A percentile compares a stretch with the other conserved stretches of the same genome.
These are phyloP conservation scores for Seladonia tumulorum DNA, from an alignment of 2,888 invertebrate species.

Conservation along the genomic window DNA sequence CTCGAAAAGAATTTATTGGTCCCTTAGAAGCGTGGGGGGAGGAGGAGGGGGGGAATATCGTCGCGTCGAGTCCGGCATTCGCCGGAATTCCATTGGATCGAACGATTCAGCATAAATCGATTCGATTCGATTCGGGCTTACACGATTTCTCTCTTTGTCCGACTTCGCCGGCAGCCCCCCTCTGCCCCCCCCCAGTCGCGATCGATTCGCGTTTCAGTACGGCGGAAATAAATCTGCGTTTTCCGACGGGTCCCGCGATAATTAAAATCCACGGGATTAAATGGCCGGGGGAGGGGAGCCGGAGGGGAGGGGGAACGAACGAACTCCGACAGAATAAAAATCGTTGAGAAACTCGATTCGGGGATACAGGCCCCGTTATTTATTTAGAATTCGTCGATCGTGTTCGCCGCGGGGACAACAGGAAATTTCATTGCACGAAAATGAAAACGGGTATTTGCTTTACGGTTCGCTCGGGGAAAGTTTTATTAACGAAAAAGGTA, in stretches of 20 bases:
- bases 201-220: slow-evolving; percentile 10
- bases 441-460: background rate
- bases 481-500: background rate
- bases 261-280: slow-evolving; percentile 2
- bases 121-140: slow-evolving; percentile 30
- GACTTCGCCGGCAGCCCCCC: background rate
- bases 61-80: slow-evolving; percentile 14
- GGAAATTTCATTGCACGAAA: background rate
- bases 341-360: background rate
- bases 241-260: background rate
- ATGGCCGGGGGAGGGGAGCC: background rate
- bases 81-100: slow-evolving; percentile 33
- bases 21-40: slow-evolving; percentile 25
- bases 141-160: slow-evolving; percentile 37
- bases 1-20: slow-evolving; percentile 39
- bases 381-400: background rate
- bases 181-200: background rate
- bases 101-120: slow-evolving; percentile 19
- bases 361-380: background rate
- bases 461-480: background rate
- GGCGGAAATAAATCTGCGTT: background rate
- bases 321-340: background rate
- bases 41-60: background rate
- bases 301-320: too few species aligned
- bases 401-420: background rate